phyloP scores from a whole-genome alignment of 2,888 invertebrate genomes.

The Ctena decussata region DNA sequence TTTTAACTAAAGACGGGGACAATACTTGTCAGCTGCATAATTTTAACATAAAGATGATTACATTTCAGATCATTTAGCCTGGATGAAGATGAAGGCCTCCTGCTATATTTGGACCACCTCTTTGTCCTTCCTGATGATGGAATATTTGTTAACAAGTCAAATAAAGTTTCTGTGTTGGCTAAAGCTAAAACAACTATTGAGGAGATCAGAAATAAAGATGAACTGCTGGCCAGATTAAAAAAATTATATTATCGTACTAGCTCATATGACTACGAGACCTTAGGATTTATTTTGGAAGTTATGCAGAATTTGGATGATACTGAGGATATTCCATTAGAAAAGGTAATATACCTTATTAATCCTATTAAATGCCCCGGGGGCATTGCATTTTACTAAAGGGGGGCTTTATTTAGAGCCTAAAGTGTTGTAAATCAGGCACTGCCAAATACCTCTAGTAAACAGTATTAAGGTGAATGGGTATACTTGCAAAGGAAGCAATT shows the following conservation, averaged over 20 bases:
- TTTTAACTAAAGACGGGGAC: too few relatives aligned
- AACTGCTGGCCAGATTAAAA: constrained; percentile 64
- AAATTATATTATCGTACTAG: constrained; percentile 73
- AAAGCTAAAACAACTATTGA: constrained; percentile 60
- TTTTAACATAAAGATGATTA: too few relatives aligned
- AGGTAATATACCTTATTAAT: too few relatives aligned
- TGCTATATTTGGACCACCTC: constrained; percentile 75
- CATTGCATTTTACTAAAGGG: too few relatives aligned
- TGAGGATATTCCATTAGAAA: constrained; percentile 63
- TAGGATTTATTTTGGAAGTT: constrained; percentile 77
- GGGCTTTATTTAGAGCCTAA: too few relatives aligned
- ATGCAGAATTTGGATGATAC: constrained; percentile 61
- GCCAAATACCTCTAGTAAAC: too few relatives aligned
- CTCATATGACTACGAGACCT: constrained; percentile 81
- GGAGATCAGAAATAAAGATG: constrained; percentile 63
- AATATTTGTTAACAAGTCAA: constrained; percentile 29
- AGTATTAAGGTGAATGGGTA: too few relatives aligned
- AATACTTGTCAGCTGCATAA: too few relatives aligned
- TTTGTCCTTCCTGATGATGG: constrained; percentile 62
- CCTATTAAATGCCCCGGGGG: too few relatives aligned
- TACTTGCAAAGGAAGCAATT: too few relatives aligned
- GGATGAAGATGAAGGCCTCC: constrained; percentile 74
- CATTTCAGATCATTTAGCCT: constrained; percentile 76
- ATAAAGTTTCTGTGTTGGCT: constrained; percentile 32
- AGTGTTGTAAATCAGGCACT: too few relatives aligned